Conservation (phyloP, 2,797 vertebrate species). For the Peromyscus attwateri region DNA sequence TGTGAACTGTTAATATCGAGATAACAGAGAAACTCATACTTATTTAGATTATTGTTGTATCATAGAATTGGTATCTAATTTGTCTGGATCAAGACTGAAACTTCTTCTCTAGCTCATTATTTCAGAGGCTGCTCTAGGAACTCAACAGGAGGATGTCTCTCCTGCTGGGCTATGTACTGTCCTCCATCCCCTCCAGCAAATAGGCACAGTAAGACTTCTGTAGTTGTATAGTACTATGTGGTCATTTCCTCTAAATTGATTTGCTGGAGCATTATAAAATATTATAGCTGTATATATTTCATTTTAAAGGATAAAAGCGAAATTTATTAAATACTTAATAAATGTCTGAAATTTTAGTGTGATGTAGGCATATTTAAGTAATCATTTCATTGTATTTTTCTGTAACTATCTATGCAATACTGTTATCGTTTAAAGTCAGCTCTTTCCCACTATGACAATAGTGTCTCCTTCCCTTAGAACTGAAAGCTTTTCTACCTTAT, state of each 20-base stretch:
- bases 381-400: neutral
- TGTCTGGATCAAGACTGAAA: too few relatives aligned
- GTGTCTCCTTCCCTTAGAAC: rapidly evolving
- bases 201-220: neutral
- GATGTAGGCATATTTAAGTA: neutral
- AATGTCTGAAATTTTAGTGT: neutral
- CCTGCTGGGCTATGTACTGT: too few relatives aligned
- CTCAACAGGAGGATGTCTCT: neutral
- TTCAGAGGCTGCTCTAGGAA: neutral
- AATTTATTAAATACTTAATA: neutral
- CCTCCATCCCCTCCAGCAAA: neutral
- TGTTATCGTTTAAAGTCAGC: neutral
- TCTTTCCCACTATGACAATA: neutral
- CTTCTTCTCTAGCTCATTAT: neutral
- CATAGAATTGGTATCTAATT: neutral
- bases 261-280: neutral
- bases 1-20: neutral
- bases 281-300: neutral
- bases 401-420: neutral
- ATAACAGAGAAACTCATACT: neutral
- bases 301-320: neutral
- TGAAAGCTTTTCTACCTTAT: neutral
- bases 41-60: neutral
- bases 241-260: neutral
- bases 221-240: neutral